phyloP scores from a whole-genome alignment of 2,113 vertebrate genomes.

The Haplochromis vanheusdeni region DNA sequence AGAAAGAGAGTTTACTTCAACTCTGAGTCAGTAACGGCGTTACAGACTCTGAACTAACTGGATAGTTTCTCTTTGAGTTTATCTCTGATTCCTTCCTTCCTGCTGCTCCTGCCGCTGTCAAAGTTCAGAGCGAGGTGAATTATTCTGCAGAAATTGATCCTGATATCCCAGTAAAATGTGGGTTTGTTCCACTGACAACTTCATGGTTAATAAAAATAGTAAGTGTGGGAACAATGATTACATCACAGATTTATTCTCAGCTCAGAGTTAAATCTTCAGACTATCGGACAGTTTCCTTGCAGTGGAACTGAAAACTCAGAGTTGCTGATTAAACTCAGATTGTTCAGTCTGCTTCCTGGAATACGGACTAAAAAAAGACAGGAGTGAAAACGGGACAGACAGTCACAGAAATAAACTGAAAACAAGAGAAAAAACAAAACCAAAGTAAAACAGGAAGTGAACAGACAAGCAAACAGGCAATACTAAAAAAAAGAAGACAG shows the following conservation, averaged over 20 bases:
- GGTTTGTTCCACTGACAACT: fast-evolving
- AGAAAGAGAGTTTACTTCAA: neutral
- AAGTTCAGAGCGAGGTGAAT: neutral
- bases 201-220: neutral
- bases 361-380: fast-evolving
- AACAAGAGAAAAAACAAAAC: neutral
- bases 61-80: neutral
- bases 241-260: neutral
- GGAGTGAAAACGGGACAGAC: fast-evolving
- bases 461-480: neutral
- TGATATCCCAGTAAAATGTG: neutral
- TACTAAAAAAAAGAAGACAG: neutral
- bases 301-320: neutral
- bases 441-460: neutral
- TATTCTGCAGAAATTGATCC: neutral
- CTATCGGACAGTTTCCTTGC: neutral
- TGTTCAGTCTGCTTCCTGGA: neutral
- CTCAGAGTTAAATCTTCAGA: neutral
- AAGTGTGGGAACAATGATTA: neutral
- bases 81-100: neutral
- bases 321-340: neutral
- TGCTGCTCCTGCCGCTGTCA: neutral
- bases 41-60: neutral
- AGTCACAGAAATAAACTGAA: neutral
- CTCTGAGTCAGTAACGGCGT: neutral